Evolutionary conservation across 2,797 vertebrate species (phyloP).

Genomic region (Hylomyscus alleni): DNA sequence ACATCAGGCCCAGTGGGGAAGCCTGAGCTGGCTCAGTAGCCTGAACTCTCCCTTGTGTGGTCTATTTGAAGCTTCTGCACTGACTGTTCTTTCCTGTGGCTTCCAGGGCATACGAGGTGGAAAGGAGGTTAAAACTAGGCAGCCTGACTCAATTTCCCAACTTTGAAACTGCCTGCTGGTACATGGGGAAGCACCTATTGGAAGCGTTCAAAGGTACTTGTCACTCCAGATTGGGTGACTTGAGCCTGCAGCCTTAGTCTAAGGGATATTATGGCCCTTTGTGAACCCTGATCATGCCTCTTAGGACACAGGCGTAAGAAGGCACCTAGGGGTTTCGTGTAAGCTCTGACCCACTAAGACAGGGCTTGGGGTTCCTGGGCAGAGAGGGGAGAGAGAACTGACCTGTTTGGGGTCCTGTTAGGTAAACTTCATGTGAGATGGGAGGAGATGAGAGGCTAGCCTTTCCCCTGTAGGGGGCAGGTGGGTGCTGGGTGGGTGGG

Average conservation of each 20-base stretch:
- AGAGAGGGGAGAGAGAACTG: not conserved
- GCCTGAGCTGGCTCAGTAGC: not conserved
- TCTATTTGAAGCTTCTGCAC: not conserved
- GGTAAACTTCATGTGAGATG: not conserved
- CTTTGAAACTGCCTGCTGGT: constrained; percentile 99
- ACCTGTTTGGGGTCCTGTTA: not conserved
- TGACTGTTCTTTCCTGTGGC: constrained; percentile 79
- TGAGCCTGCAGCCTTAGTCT: not conserved
- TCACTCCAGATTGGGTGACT: not conserved
- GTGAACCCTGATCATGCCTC: not conserved
- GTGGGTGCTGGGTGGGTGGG: not conserved
- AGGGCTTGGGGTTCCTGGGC: not conserved
- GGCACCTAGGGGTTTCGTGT: not conserved
- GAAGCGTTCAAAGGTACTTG: constrained; percentile 97
- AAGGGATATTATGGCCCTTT: not conserved
- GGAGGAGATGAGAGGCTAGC: not conserved
- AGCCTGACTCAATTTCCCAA: constrained; percentile 97
- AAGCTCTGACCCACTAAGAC: not conserved
- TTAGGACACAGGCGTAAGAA: not conserved
- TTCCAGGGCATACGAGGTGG: constrained; percentile 97
- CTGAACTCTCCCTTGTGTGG: accelerated
- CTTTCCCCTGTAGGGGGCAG: not conserved
- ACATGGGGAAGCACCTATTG: constrained; percentile 96
- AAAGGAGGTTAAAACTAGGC: constrained; percentile 96
- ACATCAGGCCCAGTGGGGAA: not conserved